Conservation (phyloP, 2,888 invertebrate genomes). For the Hydraecia micacea region DNA sequence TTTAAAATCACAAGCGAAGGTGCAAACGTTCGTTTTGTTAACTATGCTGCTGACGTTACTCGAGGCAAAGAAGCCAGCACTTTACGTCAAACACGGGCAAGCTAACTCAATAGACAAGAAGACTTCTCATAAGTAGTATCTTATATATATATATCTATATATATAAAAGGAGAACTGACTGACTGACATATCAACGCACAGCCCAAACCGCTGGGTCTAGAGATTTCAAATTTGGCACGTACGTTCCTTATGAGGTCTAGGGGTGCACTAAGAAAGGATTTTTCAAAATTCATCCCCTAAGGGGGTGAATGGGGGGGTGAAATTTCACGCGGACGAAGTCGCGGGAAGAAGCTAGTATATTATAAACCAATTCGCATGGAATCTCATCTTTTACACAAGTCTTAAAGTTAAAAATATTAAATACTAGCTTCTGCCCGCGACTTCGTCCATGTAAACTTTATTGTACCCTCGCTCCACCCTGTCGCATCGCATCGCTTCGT, state of each 20-base stretch:
- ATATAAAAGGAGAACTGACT: too few species aligned
- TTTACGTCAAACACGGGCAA: background rate
- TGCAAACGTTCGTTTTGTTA: background rate
- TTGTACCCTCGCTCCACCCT: background rate
- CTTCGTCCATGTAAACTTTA: background rate
- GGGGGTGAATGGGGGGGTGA: too few species aligned
- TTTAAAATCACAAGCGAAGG: background rate
- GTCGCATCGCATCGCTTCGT: background rate
- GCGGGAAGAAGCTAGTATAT: too few species aligned
- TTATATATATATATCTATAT: too few species aligned
- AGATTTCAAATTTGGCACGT: too few species aligned
- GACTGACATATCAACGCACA: too few species aligned
- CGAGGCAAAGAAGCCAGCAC: conserved; percentile 15
- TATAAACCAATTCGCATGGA: background rate
- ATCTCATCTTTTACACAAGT: background rate
- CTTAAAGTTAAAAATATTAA: background rate
- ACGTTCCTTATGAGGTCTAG: too few species aligned
- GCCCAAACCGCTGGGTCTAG: too few species aligned
- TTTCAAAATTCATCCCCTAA: too few species aligned
- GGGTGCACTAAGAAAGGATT: too few species aligned
- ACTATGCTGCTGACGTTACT: conserved; percentile 40
- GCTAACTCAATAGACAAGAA: conserved; percentile 32
- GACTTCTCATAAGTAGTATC: background rate
- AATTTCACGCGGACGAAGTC: too few species aligned
- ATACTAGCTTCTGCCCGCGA: background rate